Evolutionary conservation across 2,888 invertebrate genomes (phyloP).

Genomic region (Cataglyphis rosenhaueri): DNA sequence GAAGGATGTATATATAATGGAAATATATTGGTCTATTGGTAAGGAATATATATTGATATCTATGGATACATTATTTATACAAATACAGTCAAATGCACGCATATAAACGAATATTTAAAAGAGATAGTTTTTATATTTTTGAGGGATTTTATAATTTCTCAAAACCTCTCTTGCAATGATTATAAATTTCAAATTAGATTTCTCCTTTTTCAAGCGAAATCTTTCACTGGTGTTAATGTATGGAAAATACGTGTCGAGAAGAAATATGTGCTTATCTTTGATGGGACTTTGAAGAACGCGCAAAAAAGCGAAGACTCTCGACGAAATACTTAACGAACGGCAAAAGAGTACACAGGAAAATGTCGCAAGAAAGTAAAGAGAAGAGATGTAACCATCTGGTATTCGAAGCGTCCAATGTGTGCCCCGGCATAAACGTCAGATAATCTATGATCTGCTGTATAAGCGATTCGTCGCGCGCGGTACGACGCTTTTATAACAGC

Average conservation of each 20-base stretch:
- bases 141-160: conserved; percentile 13
- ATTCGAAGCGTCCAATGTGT: conserved; percentile 39
- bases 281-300: conserved; percentile 34
- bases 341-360: conserved; percentile 22
- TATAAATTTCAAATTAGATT: conserved; percentile 6
- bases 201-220: not conserved
- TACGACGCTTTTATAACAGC: conserved; percentile 41
- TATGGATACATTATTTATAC: not conserved
- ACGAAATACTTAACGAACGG: conserved; percentile 36
- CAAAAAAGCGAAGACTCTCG: conserved; percentile 28
- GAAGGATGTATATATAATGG: not conserved
- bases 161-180: not conserved
- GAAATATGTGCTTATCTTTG: conserved; percentile 34
- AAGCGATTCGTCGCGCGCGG: conserved; percentile 36
- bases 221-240: conserved; percentile 2
- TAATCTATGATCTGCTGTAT: conserved; percentile 51
- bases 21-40: not conserved
- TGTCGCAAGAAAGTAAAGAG: not conserved
- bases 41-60: not conserved
- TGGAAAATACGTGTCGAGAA: not conserved
- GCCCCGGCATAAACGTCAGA: conserved; percentile 41
- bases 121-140: not conserved
- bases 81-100: not conserved
- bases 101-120: not conserved
- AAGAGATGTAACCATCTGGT: conserved; percentile 35